A percentile compares a stretch with the other conserved stretches of the same genome.
Evolutionary conservation across 1,140 invertebrate species (phyloP).

Genomic region (Drosophila rhopaloa): DNA sequence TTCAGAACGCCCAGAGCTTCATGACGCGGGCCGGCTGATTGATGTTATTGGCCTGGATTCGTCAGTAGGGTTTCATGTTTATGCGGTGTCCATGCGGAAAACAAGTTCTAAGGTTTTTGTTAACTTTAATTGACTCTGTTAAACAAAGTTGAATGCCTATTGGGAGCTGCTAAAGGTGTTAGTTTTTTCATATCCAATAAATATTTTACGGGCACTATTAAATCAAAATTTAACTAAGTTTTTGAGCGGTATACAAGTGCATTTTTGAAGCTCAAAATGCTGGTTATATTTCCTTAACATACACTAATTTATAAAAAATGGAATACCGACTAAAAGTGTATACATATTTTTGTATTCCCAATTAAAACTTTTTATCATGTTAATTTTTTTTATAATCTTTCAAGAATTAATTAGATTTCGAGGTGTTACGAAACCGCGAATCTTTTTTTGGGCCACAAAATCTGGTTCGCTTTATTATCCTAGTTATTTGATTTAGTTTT

Average conservation of each 20-base stretch:
- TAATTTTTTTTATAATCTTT: no score
- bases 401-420: no score
- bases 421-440: no score
- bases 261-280: background rate
- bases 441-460: no score
- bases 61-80: conserved; percentile 6
- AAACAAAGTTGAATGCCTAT: background rate
- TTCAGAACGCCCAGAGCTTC: conserved; percentile 32
- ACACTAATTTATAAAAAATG: no score
- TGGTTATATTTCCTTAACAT: background rate
- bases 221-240: conserved; percentile 1
- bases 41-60: conserved; percentile 51
- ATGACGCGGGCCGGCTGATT: conserved; percentile 6
- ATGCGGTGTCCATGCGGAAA: conserved; percentile 2
- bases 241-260: background rate
- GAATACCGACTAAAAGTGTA: no score
- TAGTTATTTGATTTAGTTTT: no score
- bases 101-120: conserved; percentile 4
- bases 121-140: background rate
- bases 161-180: background rate
- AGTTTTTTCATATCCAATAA: conserved; percentile 15
- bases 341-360: no score
- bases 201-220: conserved; percentile 16
- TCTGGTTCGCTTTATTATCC: no score
- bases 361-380: no score